Percentiles rank a stretch among this genome's conserved stretches.
phyloP scores from a whole-genome alignment of 2,113 vertebrate species.

The Menidia beryllina region DNA sequence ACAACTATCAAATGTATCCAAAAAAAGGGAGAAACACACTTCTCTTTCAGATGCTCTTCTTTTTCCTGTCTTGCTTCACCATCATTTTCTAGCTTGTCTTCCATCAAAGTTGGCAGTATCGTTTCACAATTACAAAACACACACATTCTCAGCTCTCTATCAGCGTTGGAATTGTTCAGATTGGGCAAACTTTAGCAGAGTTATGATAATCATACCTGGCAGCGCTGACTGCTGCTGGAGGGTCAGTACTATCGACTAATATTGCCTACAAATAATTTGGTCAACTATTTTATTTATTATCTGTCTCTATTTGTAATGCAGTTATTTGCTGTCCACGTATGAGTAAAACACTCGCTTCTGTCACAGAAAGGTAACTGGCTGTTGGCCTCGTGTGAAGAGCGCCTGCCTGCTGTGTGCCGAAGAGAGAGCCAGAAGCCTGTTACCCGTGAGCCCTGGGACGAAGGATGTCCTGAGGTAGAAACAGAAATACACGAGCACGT shows the following conservation, averaged over 20 bases:
- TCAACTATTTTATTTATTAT: conserved; percentile 1
- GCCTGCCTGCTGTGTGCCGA: conserved; percentile 84
- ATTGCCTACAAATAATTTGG: conserved; percentile 1
- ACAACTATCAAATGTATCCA: too few relatives aligned
- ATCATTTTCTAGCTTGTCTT: too few relatives aligned
- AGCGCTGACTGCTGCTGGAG: too few relatives aligned
- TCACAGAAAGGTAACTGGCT: conserved; percentile 87
- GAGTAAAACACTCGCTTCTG: conserved; percentile 21
- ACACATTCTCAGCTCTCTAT: too few relatives aligned
- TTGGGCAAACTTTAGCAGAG: too few relatives aligned
- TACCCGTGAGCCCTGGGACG: conserved; percentile 56
- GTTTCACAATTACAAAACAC: too few relatives aligned
- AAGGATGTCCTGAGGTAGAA: conserved; percentile 87
- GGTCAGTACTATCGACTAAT: too few relatives aligned
- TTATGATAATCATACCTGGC: too few relatives aligned
- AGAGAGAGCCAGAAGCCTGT: conserved; percentile 73
- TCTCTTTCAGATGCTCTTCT: too few relatives aligned
- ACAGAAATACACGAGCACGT: not conserved
- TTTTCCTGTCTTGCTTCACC: too few relatives aligned
- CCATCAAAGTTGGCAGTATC: too few relatives aligned
- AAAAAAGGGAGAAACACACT: not conserved
- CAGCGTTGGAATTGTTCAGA: too few relatives aligned
- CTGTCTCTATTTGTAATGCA: not conserved
- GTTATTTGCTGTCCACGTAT: not conserved
- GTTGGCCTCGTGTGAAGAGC: conserved; percentile 85